Percentiles rank a stretch among this genome's conserved stretches.
Conservation (phyloP, 2,113 vertebrate species). For the Phrynosoma blainvillii region DNA sequence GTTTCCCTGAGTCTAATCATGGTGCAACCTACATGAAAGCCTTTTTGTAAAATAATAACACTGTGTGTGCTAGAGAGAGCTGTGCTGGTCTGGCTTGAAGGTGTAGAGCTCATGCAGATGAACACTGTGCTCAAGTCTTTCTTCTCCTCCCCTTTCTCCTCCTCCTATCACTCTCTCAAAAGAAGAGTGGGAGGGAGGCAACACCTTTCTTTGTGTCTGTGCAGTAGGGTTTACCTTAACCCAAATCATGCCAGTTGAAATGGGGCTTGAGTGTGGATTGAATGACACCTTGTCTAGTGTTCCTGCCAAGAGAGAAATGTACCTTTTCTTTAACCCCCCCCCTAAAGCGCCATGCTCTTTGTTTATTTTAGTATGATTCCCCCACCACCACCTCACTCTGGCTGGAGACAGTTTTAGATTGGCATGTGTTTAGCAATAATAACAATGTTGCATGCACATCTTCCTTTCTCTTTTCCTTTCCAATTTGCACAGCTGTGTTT, state of each 20-base stretch:
- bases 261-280: neutral
- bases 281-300: constrained; percentile 18
- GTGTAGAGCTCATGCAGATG: constrained; percentile 57
- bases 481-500: constrained; percentile 31
- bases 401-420: neutral
- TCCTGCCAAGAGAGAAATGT: constrained; percentile 22
- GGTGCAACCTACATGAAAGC: constrained; percentile 43
- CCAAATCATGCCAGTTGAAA: constrained; percentile 32
- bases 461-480: constrained; percentile 39
- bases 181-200: neutral
- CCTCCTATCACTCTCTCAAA: constrained; percentile 12
- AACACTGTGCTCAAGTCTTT: constrained; percentile 25
- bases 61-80: constrained; percentile 55
- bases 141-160: constrained; percentile 41
- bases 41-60: constrained; percentile 28
- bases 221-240: constrained; percentile 22
- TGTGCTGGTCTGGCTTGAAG: constrained; percentile 39
- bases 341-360: neutral
- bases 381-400: neutral
- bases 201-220: constrained; percentile 35
- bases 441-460: neutral
- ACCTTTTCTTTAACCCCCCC: constrained; percentile 13
- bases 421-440: constrained; percentile 17
- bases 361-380: constrained; percentile 35
- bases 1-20: constrained; percentile 39